Conservation (phyloP, 2,113 vertebrate genomes). For the Pseudolaguvia tuberculata region DNA sequence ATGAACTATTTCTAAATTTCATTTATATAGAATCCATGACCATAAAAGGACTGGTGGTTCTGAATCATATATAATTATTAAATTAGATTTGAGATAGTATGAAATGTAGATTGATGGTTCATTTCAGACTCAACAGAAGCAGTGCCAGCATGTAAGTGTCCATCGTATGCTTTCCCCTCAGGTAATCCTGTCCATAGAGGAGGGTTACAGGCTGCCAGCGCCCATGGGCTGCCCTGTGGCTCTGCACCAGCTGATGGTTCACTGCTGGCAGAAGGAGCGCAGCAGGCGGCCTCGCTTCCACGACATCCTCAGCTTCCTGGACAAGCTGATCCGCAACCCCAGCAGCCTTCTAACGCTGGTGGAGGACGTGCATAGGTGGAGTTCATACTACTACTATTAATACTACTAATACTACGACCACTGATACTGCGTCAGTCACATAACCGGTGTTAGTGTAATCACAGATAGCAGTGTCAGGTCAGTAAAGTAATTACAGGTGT, state of each 20-base stretch:
- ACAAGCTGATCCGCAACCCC: slow-evolving; percentile 93
- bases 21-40: too few species aligned
- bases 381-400: background rate
- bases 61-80: too few species aligned
- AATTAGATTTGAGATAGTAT: too few species aligned
- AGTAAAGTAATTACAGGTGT: background rate
- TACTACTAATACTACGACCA: background rate
- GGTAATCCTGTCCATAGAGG: slow-evolving; percentile 97
- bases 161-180: slow-evolving; percentile 49
- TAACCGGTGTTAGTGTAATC: background rate
- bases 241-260: slow-evolving; percentile 96
- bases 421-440: background rate
- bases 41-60: too few species aligned
- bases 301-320: slow-evolving; percentile 86
- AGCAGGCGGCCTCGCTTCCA: slow-evolving; percentile 86
- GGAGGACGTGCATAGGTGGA: slow-evolving; percentile 82
- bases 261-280: slow-evolving; percentile 96
- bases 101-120: too few species aligned
- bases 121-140: background rate
- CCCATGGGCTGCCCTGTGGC: slow-evolving; percentile 93
- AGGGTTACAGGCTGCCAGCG: slow-evolving; percentile 93
- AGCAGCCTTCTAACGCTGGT: slow-evolving; percentile 87
- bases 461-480: background rate
- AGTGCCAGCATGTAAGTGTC: background rate
- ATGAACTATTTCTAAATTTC: too few species aligned